Conservation (phyloP, 2,797 vertebrate species). For the Columba guinea region DNA sequence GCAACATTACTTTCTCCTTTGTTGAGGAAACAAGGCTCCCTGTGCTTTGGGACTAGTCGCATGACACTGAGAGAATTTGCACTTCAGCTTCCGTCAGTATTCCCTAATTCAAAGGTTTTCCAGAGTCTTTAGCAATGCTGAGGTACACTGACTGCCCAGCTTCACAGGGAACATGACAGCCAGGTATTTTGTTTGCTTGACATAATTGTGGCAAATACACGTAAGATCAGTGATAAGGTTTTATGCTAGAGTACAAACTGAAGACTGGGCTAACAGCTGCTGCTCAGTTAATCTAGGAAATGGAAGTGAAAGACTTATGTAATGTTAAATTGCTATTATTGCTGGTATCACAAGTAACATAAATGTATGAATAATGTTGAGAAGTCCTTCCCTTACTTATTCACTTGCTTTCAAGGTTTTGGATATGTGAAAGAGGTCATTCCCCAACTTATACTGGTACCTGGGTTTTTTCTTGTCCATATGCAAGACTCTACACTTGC, state of each 20-base stretch:
- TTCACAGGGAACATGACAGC: neutral
- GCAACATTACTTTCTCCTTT: neutral
- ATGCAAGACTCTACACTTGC: too few species aligned
- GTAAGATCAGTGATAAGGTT: neutral
- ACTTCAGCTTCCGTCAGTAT: neutral
- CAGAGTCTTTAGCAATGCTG: neutral
- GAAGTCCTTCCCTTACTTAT: neutral
- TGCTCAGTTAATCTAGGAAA: neutral
- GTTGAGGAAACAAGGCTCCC: neutral
- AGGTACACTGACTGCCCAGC: neutral
- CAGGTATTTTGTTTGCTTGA: neutral
- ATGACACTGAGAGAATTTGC: neutral
- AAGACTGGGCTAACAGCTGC: neutral
- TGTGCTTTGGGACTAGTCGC: neutral
- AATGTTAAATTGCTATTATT: neutral
- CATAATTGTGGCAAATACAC: neutral
- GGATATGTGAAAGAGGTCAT: neutral
- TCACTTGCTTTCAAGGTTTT: neutral
- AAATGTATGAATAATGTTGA: neutral
- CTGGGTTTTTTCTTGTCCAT: too few species aligned
- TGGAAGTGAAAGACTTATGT: neutral
- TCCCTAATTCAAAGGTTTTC: neutral
- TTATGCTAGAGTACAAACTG: neutral
- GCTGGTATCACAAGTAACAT: neutral
- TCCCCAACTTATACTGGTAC: too few species aligned